A percentile compares a stretch with the other conserved stretches of the same genome.
Conservation (phyloP, 2,113 vertebrate species). For the Triplophysa dalaica region DNA sequence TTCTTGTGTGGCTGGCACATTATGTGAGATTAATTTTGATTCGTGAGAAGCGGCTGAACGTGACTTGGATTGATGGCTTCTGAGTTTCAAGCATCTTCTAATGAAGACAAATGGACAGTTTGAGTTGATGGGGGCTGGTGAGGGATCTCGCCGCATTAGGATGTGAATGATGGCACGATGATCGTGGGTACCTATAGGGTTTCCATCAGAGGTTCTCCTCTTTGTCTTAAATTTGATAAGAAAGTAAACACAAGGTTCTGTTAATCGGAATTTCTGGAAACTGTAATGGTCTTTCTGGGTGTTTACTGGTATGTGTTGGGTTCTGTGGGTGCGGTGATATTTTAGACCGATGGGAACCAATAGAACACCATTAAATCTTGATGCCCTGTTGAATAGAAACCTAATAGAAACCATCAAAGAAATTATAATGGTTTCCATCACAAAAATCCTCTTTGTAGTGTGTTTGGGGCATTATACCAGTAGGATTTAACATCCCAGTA, state of each 20-base stretch:
- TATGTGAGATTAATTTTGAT: slow-evolving; percentile 49
- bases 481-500: too few species aligned
- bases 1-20: slow-evolving; percentile 32
- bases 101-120: slow-evolving; percentile 52
- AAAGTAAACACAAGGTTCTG: not conserved
- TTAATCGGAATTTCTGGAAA: not conserved
- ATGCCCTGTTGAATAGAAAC: too few species aligned
- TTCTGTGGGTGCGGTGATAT: too few species aligned
- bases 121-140: slow-evolving; percentile 43
- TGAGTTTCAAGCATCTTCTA: slow-evolving; percentile 43
- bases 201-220: slow-evolving; percentile 38
- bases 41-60: slow-evolving; percentile 34
- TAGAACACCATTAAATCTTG: too few species aligned
- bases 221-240: slow-evolving; percentile 25
- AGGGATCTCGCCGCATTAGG: slow-evolving; percentile 33
- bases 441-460: too few species aligned
- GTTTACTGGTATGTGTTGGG: too few species aligned
- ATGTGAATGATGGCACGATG: slow-evolving; percentile 40
- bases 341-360: too few species aligned
- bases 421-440: too few species aligned
- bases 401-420: too few species aligned
- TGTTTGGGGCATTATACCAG: too few species aligned
- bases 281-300: too few species aligned
- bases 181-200: slow-evolving; percentile 6
- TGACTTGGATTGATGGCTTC: slow-evolving; percentile 42